Percentiles rank a stretch among this genome's conserved stretches.
Conservation (phyloP, 2,113 vertebrate genomes). For the Meriones unguiculatus region DNA sequence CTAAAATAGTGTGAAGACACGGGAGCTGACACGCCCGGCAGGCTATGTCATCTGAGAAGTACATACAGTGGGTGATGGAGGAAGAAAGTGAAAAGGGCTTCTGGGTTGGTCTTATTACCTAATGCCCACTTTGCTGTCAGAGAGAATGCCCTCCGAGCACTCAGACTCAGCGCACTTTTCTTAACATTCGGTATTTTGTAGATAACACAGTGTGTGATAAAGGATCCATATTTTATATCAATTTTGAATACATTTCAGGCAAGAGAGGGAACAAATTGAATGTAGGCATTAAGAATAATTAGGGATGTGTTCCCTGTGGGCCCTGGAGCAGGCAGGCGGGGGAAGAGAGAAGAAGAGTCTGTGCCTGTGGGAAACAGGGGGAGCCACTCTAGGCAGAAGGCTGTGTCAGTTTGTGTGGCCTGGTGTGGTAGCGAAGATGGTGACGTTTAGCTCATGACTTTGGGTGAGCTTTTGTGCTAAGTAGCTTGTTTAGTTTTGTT, state of each 20-base stretch:
- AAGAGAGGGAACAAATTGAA: not conserved
- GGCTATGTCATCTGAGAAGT: not conserved
- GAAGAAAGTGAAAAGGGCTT: conserved; percentile 7
- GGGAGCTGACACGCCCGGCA: not conserved
- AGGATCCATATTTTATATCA: not conserved
- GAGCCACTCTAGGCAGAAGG: not conserved
- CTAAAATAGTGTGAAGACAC: not conserved
- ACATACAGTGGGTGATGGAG: not conserved
- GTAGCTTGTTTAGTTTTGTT: not conserved
- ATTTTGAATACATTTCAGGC: conserved; percentile 24
- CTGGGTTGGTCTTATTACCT: not conserved
- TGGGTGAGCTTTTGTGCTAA: not conserved
- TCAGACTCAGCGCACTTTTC: not conserved
- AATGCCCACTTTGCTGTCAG: conserved; percentile 22
- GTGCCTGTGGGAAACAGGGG: not conserved
- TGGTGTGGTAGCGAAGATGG: not conserved
- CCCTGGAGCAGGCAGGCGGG: not conserved
- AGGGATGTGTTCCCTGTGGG: not conserved
- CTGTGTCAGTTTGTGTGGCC: not conserved
- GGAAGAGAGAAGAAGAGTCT: not conserved
- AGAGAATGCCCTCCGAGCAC: not conserved
- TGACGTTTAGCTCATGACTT: not conserved
- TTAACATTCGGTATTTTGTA: not conserved
- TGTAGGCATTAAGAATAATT: conserved; percentile 16
- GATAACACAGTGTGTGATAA: not conserved